Evolutionary conservation across 2,888 invertebrate species (phyloP).

Genomic region (Tuberolachnus salignus): DNA sequence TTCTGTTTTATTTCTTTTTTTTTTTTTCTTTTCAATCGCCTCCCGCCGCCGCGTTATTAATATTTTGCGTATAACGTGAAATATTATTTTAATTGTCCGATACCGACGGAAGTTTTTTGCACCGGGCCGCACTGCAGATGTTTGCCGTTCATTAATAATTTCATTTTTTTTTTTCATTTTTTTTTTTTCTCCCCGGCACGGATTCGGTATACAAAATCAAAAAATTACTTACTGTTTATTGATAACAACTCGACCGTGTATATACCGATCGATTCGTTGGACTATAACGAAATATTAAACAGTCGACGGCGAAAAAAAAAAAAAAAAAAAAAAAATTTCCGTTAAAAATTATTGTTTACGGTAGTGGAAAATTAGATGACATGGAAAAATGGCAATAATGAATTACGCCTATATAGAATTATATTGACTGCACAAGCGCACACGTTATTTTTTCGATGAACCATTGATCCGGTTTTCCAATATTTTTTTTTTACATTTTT

Average conservation of each 20-base stretch:
- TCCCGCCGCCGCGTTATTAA: neutral
- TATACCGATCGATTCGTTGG: neutral
- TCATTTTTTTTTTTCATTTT: too few relatives aligned
- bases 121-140: constrained; percentile 11
- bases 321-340: neutral
- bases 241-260: constrained; percentile 6
- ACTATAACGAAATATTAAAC: neutral
- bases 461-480: neutral
- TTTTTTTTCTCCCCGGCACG: too few relatives aligned
- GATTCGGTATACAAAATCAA: too few relatives aligned
- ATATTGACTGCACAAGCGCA: neutral
- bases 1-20: too few relatives aligned
- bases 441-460: neutral
- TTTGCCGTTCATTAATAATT: constrained; percentile 14
- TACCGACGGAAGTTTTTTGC: constrained; percentile 8
- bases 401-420: neutral
- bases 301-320: neutral
- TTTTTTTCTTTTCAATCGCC: neutral
- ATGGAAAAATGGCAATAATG: neutral
- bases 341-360: constrained; percentile 1
- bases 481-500: neutral
- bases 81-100: neutral
- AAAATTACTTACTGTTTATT: neutral
- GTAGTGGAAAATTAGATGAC: constrained; percentile 9
- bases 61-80: neutral